Percentiles rank a stretch among this genome's conserved stretches.
Conservation (phyloP, 2,888 invertebrate species). For the Dorcus hopei region DNA sequence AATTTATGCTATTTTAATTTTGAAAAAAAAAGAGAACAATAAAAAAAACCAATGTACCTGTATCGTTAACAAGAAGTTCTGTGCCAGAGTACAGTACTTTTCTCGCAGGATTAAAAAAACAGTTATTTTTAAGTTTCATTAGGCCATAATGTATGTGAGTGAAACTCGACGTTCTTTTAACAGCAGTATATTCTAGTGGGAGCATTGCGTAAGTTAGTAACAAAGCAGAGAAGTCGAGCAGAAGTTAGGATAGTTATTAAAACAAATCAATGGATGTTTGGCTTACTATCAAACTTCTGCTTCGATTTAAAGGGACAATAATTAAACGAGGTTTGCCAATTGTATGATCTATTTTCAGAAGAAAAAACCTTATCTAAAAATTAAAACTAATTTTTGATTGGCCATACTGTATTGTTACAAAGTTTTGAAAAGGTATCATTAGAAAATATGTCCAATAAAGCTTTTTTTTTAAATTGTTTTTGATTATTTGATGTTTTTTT, state of each 20-base stretch:
- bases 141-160: conserved; percentile 20
- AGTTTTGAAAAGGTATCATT: no score
- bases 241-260: not conserved
- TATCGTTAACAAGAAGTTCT: conserved; percentile 9
- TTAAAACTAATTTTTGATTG: no score
- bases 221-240: not conserved
- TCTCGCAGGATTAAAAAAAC: conserved; percentile 16
- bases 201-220: not conserved
- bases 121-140: conserved; percentile 19
- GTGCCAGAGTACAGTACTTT: conserved; percentile 25
- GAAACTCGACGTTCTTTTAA: conserved; percentile 20
- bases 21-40: no score
- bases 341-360: no score
- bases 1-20: no score
- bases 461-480: no score
- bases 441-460: no score
- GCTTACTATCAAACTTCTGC: not conserved
- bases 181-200: conserved; percentile 18
- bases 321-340: no score
- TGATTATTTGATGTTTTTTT: no score
- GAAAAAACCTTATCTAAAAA: no score
- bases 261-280: no score
- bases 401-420: no score
- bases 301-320: not conserved
- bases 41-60: conserved; percentile 16